Base-by-base conservation (phyloP, 2,113 vertebrate species). In the Sinocyclocheilus grahami region DNA sequence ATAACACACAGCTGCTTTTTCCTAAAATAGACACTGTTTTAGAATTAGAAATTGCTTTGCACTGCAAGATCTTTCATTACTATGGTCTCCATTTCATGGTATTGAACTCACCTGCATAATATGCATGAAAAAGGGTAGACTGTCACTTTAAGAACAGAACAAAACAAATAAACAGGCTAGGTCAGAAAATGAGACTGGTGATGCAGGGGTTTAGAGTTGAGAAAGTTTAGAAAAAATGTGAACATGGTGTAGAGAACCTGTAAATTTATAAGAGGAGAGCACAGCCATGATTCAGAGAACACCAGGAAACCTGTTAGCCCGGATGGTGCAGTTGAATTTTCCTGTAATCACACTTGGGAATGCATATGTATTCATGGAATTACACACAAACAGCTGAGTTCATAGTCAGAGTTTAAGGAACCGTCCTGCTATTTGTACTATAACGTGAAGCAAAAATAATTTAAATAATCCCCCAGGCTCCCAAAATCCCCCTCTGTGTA, bases 141-240 rank as follows among this genome's bases (percentile, higher is more conserved):
- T 33, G 24, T 63, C 33, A 60, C 55, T 62, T 79, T 79, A 33
- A 78, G 14, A 4, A 67, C 14, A 65, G 39, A 46, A 9, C 14
- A 48, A 67, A 20, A 27, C 22, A 27, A 62, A 80, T 13, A 62
- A 67, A 81, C 79, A 67, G 79, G 62, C 27, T 82, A 51, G 14
- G 79, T 20, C 24, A 5, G 60, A 67, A 67, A 48, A 48, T 53
- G 1, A 77, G n/a, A 2, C n/a, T 51, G 27, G 1, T 65, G 2
- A 42, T 42, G 42, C 42, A 42, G 42, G 42, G 42, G 42, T 42
- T 42, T 42, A 42, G 42, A 8, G 42, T 8, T 42, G 8, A 42
- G 8, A 42, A 42, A 42, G 7, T 42, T 24, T 8, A 30, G 14
- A 65, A 48, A 65, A 5, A 16, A 53, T 11, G 10, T 42, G 18